Evolutionary conservation across 1,140 invertebrate genomes (phyloP), one percentile per base, ranked within the genome.

Genomic region (Lucilia cuprina): DNA sequence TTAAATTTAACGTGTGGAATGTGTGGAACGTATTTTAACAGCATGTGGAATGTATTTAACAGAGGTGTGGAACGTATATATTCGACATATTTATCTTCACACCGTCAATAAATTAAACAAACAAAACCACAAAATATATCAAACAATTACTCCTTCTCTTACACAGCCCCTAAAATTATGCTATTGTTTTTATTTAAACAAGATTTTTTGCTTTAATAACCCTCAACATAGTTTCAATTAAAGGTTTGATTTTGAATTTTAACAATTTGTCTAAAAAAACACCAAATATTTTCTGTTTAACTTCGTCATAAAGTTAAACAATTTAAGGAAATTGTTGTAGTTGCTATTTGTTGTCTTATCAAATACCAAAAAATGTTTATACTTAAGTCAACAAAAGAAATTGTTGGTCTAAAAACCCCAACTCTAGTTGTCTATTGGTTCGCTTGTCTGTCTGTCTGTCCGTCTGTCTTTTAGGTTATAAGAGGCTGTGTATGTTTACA

Each of bases 301-400:
- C 13, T 55, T 21, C 21, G 14, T 70, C n/a, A 70, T 70, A 70
- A 70, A 70, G 65, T 70, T 70, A 70, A 70, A 70, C 65, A 70
- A 70, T 70, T 70, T 70, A 25, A 70, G 19, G 65, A 65, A 55
- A 70, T 19, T 25, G 19, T 10, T 70, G 65, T 55, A 12, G 4
- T 55, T 7, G 13, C 7, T 9, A 5, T 49, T 49, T 55, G 50
- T 55, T 49, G 19, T 49, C 77, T 35, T 49, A 41, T 13, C 75
- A 77, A 80, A 80, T 80, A 21, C 77, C 77, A 30, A 30, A 30
- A 30, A 30, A 25, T 80, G 77, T 80, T 70, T 80, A 49, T 80
- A 49, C 77, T 25, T 82, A 34, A 82, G 49, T n/a, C 50, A 82
- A 60, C 82, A 82, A 82, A 78, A 19, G 49, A 82, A 82, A 70